phyloP scores from a whole-genome alignment of 92 coral and sea anemone genomes.

The Parazoanthus atlanticus region DNA sequence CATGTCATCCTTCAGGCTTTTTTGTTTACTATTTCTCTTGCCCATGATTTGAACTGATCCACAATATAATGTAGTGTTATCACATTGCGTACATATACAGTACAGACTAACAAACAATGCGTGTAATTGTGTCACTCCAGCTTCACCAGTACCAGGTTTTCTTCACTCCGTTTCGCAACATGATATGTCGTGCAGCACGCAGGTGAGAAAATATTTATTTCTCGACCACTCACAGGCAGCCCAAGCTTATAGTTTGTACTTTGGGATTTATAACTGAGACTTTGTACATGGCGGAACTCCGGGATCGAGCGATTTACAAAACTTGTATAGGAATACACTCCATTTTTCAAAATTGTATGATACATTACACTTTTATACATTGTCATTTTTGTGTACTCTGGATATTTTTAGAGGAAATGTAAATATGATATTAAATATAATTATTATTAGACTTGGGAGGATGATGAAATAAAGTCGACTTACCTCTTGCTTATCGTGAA shows the following conservation, averaged over 20 bases:
- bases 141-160: not conserved
- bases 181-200: not conserved
- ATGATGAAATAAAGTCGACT: too few relatives aligned
- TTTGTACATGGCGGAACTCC: too few relatives aligned
- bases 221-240: slow-evolving; percentile 17
- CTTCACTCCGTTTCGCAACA: not conserved
- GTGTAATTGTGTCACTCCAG: not conserved
- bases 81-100: slow-evolving; percentile 7
- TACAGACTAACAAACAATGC: slow-evolving; percentile 1
- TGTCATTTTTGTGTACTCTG: too few relatives aligned
- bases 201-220: slow-evolving; percentile 21
- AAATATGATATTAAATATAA: too few relatives aligned
- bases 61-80: not conserved
- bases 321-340: not conserved
- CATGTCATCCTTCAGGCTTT: slow-evolving; percentile 30
- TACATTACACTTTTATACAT: too few relatives aligned
- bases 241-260: not conserved
- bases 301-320: too few relatives aligned
- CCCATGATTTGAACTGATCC: slow-evolving; percentile 28
- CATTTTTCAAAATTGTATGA: too few relatives aligned
- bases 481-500: too few relatives aligned
- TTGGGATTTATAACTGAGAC: too few relatives aligned
- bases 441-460: too few relatives aligned
- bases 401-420: too few relatives aligned
- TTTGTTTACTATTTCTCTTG: slow-evolving; percentile 31